Conservation (phyloP, 2,113 vertebrate genomes). For the Nesoenas mayeri region DNA sequence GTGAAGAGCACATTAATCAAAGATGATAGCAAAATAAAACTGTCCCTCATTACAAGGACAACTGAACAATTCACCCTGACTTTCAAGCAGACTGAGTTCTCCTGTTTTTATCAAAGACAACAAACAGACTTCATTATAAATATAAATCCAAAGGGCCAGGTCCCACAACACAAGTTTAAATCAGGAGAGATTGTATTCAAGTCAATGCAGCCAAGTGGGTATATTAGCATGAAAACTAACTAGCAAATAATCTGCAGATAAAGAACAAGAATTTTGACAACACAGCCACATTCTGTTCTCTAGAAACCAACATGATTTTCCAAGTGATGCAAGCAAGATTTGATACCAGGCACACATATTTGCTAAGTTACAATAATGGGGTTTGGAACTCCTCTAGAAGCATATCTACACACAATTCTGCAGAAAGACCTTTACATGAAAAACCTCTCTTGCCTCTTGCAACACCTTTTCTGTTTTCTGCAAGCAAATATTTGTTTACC, state of each 20-base stretch:
- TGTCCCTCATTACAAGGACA: not conserved
- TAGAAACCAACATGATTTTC: not conserved
- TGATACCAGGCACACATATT: not conserved
- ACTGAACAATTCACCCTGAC: not conserved
- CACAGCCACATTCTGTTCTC: not conserved
- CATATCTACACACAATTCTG: not conserved
- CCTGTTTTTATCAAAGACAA: constrained; percentile 4
- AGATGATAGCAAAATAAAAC: not conserved
- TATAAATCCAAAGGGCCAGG: not conserved
- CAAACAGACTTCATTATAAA: constrained; percentile 24
- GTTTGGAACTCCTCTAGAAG: not conserved
- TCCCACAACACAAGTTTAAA: not conserved
- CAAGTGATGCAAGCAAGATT: not conserved
- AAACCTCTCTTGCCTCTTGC: not conserved
- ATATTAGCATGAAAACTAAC: not conserved
- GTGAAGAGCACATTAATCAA: constrained; percentile 14
- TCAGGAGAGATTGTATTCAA: not conserved
- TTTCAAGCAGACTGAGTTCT: not conserved
- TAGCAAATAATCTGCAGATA: not conserved
- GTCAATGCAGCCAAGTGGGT: not conserved
- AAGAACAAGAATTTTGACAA: not conserved
- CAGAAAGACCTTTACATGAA: not conserved
- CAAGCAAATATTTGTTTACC: not conserved
- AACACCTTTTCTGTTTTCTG: not conserved
- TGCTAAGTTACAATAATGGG: not conserved